Evolutionary conservation across 2,888 invertebrate species (phyloP).

Genomic region (Malthinus flaveolus): DNA sequence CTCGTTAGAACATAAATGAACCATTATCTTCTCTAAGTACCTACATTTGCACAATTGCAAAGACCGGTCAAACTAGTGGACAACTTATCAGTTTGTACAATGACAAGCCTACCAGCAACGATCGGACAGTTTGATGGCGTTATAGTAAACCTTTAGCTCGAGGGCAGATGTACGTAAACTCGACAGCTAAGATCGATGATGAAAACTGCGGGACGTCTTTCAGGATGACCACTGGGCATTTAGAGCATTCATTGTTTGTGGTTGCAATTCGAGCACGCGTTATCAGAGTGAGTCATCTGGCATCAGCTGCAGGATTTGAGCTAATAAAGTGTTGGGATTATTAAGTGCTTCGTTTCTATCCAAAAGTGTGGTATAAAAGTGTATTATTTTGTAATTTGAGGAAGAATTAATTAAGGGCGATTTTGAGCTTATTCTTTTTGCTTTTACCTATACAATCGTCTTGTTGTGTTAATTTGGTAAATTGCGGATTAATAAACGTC

Average conservation of each 20-base stretch:
- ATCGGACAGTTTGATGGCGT: slow-evolving; percentile 21
- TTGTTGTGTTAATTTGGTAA: no score
- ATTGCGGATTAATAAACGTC: no score
- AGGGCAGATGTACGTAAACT: slow-evolving; percentile 32
- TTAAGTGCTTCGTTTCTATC: slow-evolving; percentile 10
- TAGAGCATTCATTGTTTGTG: slow-evolving; percentile 41
- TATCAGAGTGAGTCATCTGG: slow-evolving; percentile 50
- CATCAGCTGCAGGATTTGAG: slow-evolving; percentile 47
- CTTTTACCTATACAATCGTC: no score
- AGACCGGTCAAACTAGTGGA: slow-evolving; percentile 37
- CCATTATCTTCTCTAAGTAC: slow-evolving; percentile 35
- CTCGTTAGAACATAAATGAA: slow-evolving; percentile 35
- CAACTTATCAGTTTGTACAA: slow-evolving; percentile 37
- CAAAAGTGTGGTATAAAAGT: not conserved
- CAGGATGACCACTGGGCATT: slow-evolving; percentile 52
- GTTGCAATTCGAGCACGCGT: slow-evolving; percentile 45
- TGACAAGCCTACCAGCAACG: slow-evolving; percentile 31
- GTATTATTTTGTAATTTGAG: no score
- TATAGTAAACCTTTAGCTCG: slow-evolving; percentile 12
- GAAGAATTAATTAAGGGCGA: no score
- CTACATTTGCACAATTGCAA: slow-evolving; percentile 36
- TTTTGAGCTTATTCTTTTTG: no score
- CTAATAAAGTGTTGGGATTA: slow-evolving; percentile 38
- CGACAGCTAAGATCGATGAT: slow-evolving; percentile 49
- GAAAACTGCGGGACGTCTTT: slow-evolving; percentile 51